These are phyloP conservation scores for Amblyraja radiata DNA, from an alignment of 2,797 vertebrate species.

Conservation along the genomic window DNA sequence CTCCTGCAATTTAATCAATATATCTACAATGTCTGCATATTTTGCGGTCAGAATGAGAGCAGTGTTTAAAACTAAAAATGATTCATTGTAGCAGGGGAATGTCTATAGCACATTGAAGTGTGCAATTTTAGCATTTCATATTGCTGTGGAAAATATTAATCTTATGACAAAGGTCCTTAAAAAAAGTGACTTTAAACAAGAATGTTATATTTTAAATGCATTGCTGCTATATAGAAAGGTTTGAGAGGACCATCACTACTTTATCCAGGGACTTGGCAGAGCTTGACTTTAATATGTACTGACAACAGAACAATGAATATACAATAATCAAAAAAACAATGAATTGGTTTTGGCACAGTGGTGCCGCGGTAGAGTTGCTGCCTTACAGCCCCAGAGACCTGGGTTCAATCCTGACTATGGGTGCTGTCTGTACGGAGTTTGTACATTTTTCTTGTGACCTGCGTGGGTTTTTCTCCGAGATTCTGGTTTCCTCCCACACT, in stretches of 20 bases:
- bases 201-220: not conserved
- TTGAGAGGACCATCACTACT: not conserved
- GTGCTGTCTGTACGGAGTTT: no score
- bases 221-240: not conserved
- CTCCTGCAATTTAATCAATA: not conserved
- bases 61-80: not conserved
- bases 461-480: no score
- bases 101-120: not conserved
- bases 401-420: no score
- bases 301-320: no score
- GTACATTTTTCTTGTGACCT: no score
- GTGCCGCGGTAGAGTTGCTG: no score
- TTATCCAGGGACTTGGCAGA: not conserved
- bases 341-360: no score
- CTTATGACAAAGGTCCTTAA: not conserved
- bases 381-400: no score
- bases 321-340: no score
- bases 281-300: not conserved
- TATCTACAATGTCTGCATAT: constrained; percentile 7
- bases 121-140: not conserved
- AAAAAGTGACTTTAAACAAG: not conserved
- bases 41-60: not conserved
- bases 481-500: no score
- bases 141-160: not conserved
- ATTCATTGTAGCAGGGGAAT: not conserved